Base-by-base conservation (phyloP, 2,113 vertebrate species). In the Catharus minimus region DNA sequence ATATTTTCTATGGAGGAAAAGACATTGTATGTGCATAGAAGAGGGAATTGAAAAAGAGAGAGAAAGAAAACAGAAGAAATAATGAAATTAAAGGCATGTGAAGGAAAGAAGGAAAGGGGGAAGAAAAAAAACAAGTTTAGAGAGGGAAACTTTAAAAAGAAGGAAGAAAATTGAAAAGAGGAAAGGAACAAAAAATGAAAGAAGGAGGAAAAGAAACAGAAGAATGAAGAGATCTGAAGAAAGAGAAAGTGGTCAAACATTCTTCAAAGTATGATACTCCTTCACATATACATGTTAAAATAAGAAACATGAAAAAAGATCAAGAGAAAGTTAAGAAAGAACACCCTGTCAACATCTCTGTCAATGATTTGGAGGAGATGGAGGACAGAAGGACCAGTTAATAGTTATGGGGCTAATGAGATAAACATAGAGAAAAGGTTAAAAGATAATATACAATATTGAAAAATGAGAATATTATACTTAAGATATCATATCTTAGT, bases 61-160 rank as follows among this genome's bases (percentile, higher is more conserved):
- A 60, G 22, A 73, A 64, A 69, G 12, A 88, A 30, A 84, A 28
- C 2, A 46, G 21, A 36, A 82, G 4, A 2, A 5, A 75, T 23
- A 69, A 38, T 14, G 8, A 52, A 65, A 43, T 4, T 33, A 32
- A 47, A 43, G 16, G 11, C 2, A 0, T 28, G 9, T 0, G 0
- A 83, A 58, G 18, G 14, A 16, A 57, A 50, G 7, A 22, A 68
- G 22, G 15, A 69, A 67, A 55, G 20, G 3, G 4, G 4, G 18
- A 14, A 41, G 26, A 68, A 60, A 3, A 5, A 65, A 68, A 69
- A 52, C 1, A 52, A 1, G 5, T 36, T 53, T 77, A 64, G 20
- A 52, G 23, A 39, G 7, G 4, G 9, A 13, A 78, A 55, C 3
- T 38, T 17, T 7, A 53, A 72, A 47, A 52, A 38, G 2, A 33